A percentile compares a stretch with the other conserved stretches of the same genome.
These are phyloP conservation scores for Hyles euphorbiae DNA, from an alignment of 1,140 invertebrate genomes.

Conservation along the genomic window DNA sequence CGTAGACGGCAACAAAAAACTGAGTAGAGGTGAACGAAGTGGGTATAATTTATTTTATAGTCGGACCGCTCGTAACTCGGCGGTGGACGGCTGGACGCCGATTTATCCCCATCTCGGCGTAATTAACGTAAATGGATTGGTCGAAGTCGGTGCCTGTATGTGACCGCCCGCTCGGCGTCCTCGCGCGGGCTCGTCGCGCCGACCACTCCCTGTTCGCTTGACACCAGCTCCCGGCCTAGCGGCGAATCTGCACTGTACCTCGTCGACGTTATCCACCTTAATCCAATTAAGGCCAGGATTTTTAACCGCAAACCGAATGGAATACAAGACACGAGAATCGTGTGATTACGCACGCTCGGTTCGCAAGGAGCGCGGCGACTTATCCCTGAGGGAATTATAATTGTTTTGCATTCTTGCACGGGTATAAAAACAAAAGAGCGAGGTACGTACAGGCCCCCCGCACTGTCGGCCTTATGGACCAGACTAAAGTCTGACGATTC, in stretches of 20 bases:
- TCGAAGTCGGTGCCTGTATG: slow-evolving; percentile 54
- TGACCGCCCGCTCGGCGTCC: slow-evolving; percentile 32
- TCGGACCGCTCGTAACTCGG: slow-evolving; percentile 71
- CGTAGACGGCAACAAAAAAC: slow-evolving; percentile 69
- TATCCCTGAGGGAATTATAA: slow-evolving; percentile 71
- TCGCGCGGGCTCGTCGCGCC: slow-evolving; percentile 16
- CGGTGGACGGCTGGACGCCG: slow-evolving; percentile 72
- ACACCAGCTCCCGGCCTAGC: slow-evolving; percentile 14
- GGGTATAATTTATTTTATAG: slow-evolving; percentile 76
- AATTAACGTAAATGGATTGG: slow-evolving; percentile 75
- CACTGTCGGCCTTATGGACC: slow-evolving; percentile 49
- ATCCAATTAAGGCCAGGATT: slow-evolving; percentile 56
- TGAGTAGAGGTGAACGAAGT: slow-evolving; percentile 71
- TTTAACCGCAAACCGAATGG: slow-evolving; percentile 58
- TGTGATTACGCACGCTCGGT: slow-evolving; percentile 53
- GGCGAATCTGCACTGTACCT: slow-evolving; percentile 12
- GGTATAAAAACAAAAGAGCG: slow-evolving; percentile 71
- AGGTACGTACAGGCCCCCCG: slow-evolving; percentile 52
- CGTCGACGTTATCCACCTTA: slow-evolving; percentile 27
- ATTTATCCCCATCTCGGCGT: slow-evolving; percentile 72
- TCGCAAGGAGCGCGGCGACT: slow-evolving; percentile 53
- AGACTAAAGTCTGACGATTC: slow-evolving; percentile 70
- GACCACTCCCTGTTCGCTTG: slow-evolving; percentile 38
- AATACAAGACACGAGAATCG: slow-evolving; percentile 50
- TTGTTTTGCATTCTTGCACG: slow-evolving; percentile 74